Evolutionary conservation across 1,140 invertebrate genomes (phyloP).

Genomic region (Tigriopus japonicus): DNA sequence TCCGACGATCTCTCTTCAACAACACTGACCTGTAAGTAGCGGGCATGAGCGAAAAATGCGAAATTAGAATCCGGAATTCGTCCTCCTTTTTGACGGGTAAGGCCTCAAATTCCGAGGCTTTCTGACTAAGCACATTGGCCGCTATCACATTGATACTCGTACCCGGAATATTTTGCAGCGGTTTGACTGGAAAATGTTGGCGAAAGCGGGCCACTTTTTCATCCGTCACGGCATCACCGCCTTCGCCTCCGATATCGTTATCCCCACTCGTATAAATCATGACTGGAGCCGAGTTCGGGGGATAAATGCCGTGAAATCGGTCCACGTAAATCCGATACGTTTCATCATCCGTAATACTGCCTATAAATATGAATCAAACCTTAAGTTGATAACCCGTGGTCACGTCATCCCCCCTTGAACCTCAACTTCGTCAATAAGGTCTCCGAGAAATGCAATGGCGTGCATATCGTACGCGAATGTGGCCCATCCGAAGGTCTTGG

Average conservation of each 20-base stretch:
- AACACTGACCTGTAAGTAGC: background rate
- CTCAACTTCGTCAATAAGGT: slow-evolving; percentile 48
- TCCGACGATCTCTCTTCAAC: too few species aligned
- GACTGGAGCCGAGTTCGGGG: background rate
- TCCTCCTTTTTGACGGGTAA: too few species aligned
- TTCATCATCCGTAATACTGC: slow-evolving; percentile 1
- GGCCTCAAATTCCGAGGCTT: too few species aligned
- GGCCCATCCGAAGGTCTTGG: slow-evolving; percentile 52
- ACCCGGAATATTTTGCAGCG: too few species aligned
- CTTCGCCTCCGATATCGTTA: slow-evolving; percentile 86
- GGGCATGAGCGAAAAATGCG: background rate
- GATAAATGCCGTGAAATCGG: slow-evolving; percentile 6
- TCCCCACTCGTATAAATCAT: slow-evolving; percentile 74
- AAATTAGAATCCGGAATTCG: background rate
- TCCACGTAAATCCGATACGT: background rate
- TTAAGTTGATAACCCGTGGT: too few species aligned
- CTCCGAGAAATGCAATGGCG: slow-evolving; percentile 70
- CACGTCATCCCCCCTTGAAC: background rate
- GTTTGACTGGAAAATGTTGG: slow-evolving; percentile 42
- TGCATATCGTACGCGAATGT: slow-evolving; percentile 53
- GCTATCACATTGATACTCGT: too few species aligned
- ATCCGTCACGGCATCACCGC: slow-evolving; percentile 42
- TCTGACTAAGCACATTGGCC: too few species aligned
- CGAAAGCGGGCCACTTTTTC: slow-evolving; percentile 57
- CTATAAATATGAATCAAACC: background rate